Evolutionary conservation across 2,888 invertebrate species (phyloP).

Genomic region (Bombyx huttoni): DNA sequence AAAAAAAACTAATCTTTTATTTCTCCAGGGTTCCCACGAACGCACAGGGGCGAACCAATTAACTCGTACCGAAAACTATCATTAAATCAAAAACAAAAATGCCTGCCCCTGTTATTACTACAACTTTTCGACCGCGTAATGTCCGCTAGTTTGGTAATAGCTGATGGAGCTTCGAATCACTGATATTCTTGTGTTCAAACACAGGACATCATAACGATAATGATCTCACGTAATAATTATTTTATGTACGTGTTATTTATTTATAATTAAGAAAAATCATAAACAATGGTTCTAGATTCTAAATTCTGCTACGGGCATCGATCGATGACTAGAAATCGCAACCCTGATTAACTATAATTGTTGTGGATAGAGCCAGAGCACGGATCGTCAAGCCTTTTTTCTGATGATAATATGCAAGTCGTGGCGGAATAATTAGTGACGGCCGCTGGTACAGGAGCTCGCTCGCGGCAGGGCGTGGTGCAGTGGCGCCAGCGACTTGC

Average conservation of each 20-base stretch:
- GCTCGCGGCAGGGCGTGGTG: conserved; percentile 46
- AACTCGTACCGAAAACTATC: conserved; percentile 47
- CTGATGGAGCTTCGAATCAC: neutral
- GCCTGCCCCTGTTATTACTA: conserved; percentile 39
- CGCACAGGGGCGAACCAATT: conserved; percentile 37
- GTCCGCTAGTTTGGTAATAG: conserved; percentile 31
- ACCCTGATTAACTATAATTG: neutral
- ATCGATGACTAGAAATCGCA: neutral
- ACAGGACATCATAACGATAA: neutral
- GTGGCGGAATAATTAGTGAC: conserved; percentile 48
- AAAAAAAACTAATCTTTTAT: neutral
- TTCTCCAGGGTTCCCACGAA: conserved; percentile 43
- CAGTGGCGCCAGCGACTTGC: conserved; percentile 38
- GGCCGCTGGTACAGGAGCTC: conserved; percentile 39
- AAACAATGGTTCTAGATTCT: neutral
- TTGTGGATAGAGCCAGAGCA: neutral
- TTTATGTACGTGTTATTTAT: neutral
- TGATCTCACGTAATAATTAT: neutral
- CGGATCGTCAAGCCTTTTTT: neutral
- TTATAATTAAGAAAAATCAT: neutral
- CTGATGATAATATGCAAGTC: conserved; percentile 35
- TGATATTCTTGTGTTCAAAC: neutral
- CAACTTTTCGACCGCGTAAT: conserved; percentile 47
- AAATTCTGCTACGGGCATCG: neutral
- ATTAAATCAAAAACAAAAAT: conserved; percentile 55